These are phyloP conservation scores for Calliopsis andreniformis DNA, from an alignment of 1,140 invertebrate species.

Conservation along the genomic window DNA sequence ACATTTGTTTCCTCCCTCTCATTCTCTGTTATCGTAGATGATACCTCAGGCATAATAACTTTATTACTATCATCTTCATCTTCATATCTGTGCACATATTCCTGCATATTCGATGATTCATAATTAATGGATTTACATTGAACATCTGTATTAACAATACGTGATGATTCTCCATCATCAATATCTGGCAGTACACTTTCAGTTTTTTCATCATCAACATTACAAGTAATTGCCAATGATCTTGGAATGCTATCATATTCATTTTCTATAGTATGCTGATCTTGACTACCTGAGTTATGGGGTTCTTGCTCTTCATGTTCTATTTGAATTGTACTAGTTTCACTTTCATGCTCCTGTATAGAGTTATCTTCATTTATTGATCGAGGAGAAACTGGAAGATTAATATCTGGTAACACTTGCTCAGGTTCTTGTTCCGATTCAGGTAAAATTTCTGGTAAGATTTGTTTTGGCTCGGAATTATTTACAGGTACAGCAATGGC, in stretches of 20 bases:
- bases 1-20: constrained; percentile 35
- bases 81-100: constrained; percentile 52
- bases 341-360: constrained; percentile 43
- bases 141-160: constrained; percentile 19
- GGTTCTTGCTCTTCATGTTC: constrained; percentile 65
- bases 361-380: constrained; percentile 37
- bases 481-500: constrained; percentile 63
- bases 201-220: constrained; percentile 61
- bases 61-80: constrained; percentile 43
- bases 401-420: constrained; percentile 70
- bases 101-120: constrained; percentile 51
- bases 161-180: constrained; percentile 55
- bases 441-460: constrained; percentile 66
- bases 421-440: constrained; percentile 63
- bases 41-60: constrained; percentile 23
- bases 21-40: constrained; percentile 18
- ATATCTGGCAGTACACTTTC: constrained; percentile 72
- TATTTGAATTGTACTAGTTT: constrained; percentile 49
- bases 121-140: constrained; percentile 56
- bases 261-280: constrained; percentile 49
- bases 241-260: constrained; percentile 57
- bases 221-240: constrained; percentile 54
- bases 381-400: constrained; percentile 57
- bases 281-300: constrained; percentile 37
- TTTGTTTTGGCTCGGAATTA: constrained; percentile 67